Evolutionary conservation across 1,140 invertebrate species (phyloP).

Genomic region (Cylas formicarius): DNA sequence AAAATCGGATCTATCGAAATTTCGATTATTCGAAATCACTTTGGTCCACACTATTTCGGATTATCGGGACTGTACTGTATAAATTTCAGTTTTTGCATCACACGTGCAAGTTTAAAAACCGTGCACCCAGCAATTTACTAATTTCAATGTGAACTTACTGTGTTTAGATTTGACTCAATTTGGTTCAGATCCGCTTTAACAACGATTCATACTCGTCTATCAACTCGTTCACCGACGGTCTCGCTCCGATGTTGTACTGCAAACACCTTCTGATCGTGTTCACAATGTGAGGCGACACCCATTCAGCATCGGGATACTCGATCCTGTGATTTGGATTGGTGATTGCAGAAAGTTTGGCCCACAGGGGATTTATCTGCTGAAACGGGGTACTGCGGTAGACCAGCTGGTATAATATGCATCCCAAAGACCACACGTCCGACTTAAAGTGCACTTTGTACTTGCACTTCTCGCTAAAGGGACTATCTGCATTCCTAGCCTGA

Average conservation of each 20-base stretch:
- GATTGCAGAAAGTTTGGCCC: constrained; percentile 77
- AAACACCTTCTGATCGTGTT: constrained; percentile 62
- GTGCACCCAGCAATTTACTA: too few relatives aligned
- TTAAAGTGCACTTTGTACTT: constrained; percentile 58
- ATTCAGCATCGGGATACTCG: constrained; percentile 54
- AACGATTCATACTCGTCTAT: constrained; percentile 30
- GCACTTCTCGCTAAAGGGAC: constrained; percentile 42
- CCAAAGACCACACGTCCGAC: constrained; percentile 95
- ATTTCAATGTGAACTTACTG: too few relatives aligned
- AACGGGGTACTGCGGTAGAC: constrained; percentile 90
- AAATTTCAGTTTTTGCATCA: too few relatives aligned
- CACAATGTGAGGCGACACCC: constrained; percentile 46
- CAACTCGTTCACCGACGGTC: constrained; percentile 66
- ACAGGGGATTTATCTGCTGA: constrained; percentile 68
- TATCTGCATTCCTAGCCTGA: constrained; percentile 42
- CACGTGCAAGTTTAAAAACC: too few relatives aligned
- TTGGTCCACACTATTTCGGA: too few relatives aligned
- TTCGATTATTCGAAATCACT: too few relatives aligned
- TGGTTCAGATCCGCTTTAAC: too few relatives aligned
- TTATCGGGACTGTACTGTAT: too few relatives aligned
- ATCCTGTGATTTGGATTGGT: constrained; percentile 68
- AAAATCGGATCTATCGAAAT: too few relatives aligned
- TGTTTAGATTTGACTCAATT: too few relatives aligned
- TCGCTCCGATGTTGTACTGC: constrained; percentile 57
- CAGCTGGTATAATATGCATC: constrained; percentile 92